Base-by-base conservation (phyloP, 2,797 vertebrate genomes). In the Anas bahamensis region DNA sequence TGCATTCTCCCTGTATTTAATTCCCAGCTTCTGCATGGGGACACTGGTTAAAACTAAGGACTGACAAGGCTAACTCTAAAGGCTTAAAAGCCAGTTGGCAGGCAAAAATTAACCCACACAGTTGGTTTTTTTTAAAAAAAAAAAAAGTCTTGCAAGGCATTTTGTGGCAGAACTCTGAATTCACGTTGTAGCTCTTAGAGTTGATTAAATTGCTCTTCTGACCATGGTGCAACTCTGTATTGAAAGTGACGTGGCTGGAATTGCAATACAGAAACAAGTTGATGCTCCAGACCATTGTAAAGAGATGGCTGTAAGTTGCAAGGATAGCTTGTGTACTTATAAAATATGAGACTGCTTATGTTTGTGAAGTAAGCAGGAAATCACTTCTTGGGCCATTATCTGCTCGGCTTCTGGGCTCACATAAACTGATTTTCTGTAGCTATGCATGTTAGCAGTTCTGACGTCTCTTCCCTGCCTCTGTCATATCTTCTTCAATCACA, bases 351-450 rank as follows among this genome's bases (percentile, higher is more conserved):
- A 68, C 7, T 10, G n/a, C 63, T 94, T 53, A 50, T 31, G 13
- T 68, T 93, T 86, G 74, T 59, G 59, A 81, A 77, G 44, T 8
- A 71, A 86, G 66, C 41, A 74, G 52, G 41, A 83, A 89, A 86
- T 17, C 50, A 33, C 24, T 74, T 86, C 35, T 80, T 39, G 57
- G 48, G 35, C n/a, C 50, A 24, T 48, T 88, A 35, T 74, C 73
- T 81, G 70, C 60, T 64, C 52, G 23, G 80, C 31, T 80, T 69
- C 77, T 78, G 46, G 22, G 41, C 22, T 61, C 37, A 81, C 19
- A 75, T 31, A 69, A 90, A 75, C 33, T 11, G 11, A 6, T 50
- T 88, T 84, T 88, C 71, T 75, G 19, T 44, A 57, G 37, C 50
- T 78, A 28, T 22, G 57, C 53, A 74, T 72, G 63, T 53, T 33